phyloP scores from a whole-genome alignment of 2,888 invertebrate species.

The Amphimallon solstitiale region DNA sequence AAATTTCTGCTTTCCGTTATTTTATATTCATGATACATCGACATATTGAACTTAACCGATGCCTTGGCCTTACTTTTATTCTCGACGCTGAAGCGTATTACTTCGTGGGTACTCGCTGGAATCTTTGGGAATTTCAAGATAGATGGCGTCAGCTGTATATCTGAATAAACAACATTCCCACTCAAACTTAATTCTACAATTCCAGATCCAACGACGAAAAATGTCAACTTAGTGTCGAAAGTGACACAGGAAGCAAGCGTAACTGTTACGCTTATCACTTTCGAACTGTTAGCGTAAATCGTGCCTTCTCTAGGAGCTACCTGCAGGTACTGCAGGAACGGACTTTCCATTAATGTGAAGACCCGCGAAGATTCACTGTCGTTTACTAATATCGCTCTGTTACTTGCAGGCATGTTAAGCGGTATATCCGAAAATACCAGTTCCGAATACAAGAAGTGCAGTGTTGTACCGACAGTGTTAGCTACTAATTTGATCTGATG shows the following conservation, averaged over 20 bases:
- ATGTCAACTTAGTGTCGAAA: background rate
- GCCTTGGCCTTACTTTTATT: conserved; percentile 31
- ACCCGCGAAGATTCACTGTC: conserved; percentile 3
- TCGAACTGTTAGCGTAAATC: background rate
- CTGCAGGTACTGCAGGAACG: background rate
- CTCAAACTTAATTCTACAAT: conserved; percentile 14
- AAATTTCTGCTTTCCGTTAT: conserved; percentile 4
- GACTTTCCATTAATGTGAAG: background rate
- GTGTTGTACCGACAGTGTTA: background rate
- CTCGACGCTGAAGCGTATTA: conserved; percentile 33
- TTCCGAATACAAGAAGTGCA: conserved; percentile 41
- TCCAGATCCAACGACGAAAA: background rate
- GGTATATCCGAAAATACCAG: conserved; percentile 58
- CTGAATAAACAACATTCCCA: conserved; percentile 37
- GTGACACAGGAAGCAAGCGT: background rate
- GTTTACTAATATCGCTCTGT: conserved; percentile 49
- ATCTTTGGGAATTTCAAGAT: conserved; percentile 42
- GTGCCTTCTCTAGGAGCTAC: conserved; percentile 2
- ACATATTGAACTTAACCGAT: conserved; percentile 24
- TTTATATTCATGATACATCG: conserved; percentile 24
- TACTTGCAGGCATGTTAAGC: conserved; percentile 54
- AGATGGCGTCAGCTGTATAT: conserved; percentile 38
- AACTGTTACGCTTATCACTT: background rate
- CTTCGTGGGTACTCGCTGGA: conserved; percentile 41
- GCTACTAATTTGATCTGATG: conserved; percentile 40